Evolutionary conservation across 2,888 invertebrate genomes (phyloP).

Genomic region (Syrista parreyssii): DNA sequence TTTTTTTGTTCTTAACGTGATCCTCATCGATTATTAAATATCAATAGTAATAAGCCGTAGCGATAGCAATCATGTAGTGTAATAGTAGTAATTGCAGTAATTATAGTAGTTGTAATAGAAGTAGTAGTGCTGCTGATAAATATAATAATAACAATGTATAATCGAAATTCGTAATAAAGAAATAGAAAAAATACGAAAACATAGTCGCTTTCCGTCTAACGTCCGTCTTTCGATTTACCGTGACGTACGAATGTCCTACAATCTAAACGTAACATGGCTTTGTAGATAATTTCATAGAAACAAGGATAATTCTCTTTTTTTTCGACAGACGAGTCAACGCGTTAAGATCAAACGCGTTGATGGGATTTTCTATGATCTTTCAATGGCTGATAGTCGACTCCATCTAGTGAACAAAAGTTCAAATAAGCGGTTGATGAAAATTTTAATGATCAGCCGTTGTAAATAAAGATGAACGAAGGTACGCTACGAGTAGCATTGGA

Average conservation of each 20-base stretch:
- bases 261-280: not conserved
- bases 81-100: not conserved
- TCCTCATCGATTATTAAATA: constrained; percentile 21
- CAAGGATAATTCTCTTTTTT: not conserved
- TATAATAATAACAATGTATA: constrained; percentile 29
- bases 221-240: not conserved
- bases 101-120: not conserved
- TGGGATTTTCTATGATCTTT: not conserved
- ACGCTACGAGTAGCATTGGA: constrained; percentile 37
- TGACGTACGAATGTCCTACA: not conserved
- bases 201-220: not conserved
- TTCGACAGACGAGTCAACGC: not conserved
- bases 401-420: not conserved
- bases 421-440: constrained; percentile 2
- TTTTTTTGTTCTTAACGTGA: not conserved
- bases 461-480: constrained; percentile 20
- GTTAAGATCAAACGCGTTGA: not conserved
- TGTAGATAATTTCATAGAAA: not conserved
- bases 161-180: constrained; percentile 15
- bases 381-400: not conserved
- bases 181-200: constrained; percentile 33
- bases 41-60: constrained; percentile 22
- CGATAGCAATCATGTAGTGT: constrained; percentile 18
- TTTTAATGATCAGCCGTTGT: not conserved
- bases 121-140: constrained; percentile 16